phyloP scores from a whole-genome alignment of 2,113 vertebrate species.

The Morone chrysops region DNA sequence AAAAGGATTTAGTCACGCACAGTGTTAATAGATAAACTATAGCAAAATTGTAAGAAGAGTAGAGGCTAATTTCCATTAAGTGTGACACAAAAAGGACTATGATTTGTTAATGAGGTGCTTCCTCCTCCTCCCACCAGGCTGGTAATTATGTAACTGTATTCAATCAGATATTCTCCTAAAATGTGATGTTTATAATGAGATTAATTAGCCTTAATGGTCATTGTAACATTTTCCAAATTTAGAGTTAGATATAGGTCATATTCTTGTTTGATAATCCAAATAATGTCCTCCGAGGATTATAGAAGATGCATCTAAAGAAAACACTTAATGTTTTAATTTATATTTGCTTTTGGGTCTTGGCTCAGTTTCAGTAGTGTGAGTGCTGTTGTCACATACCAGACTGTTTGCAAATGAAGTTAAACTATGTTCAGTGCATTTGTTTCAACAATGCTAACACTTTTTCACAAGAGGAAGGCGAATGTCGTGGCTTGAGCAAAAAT shows the following conservation, averaged over 20 bases:
- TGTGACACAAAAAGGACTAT: not conserved
- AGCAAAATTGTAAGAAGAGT: not conserved
- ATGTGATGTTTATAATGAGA: constrained; percentile 32
- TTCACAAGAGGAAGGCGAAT: constrained; percentile 63
- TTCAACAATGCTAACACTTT: constrained; percentile 38
- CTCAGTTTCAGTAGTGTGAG: constrained; percentile 8
- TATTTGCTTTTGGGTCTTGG: constrained; percentile 2
- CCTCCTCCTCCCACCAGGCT: constrained; percentile 7
- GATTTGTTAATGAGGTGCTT: constrained; percentile 37
- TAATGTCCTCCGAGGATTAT: constrained; percentile 23
- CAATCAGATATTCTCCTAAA: constrained; percentile 16
- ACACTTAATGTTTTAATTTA: constrained; percentile 31
- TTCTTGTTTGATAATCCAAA: constrained; percentile 30
- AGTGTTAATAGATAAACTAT: not conserved
- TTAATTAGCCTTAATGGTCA: constrained; percentile 10
- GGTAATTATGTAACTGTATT: constrained; percentile 34
- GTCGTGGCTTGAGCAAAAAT: constrained; percentile 44
- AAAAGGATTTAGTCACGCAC: constrained; percentile 2
- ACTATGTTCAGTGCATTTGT: constrained; percentile 36
- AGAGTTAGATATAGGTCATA: constrained; percentile 21
- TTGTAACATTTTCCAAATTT: constrained; percentile 17
- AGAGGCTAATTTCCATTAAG: not conserved
- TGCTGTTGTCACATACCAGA: constrained; percentile 30
- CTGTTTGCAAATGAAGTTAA: constrained; percentile 48
- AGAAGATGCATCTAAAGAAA: constrained; percentile 2